Evolutionary conservation across 2,797 vertebrate genomes (phyloP), one percentile per base, ranked within the genome.

Genomic region (Hyperoplus lanceolatus): DNA sequence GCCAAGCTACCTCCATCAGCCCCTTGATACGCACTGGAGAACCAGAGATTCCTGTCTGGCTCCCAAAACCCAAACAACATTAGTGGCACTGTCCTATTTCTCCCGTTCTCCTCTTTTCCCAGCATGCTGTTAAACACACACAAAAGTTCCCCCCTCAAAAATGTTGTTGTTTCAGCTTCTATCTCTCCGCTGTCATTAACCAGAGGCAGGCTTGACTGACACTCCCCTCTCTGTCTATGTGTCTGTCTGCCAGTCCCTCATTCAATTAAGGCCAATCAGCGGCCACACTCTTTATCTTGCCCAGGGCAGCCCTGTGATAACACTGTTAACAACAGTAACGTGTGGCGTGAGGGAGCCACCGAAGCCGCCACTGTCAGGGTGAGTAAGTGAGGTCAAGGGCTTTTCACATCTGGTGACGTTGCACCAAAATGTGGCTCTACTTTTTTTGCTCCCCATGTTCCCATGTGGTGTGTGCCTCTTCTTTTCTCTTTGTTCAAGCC

Each of bases 61-160:
- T 87, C 82, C 91, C 55, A 73, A 95, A 95, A 92, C 85, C 95
- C 87, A 92, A 96, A 96, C 94, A 96, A 93, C 90, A 95, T 95
- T 94, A 95, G 87, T 77, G 83, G 79, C 86, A 84, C 89, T 79
- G 85, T 91, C 79, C 73, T 64, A 21, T 67, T 78, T 86, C 87
- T 91, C 73, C 78, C 42, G 36, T 77, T 70, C 77, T 75, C 88
- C 82, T 87, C 83, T 82, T 75, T 93, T 89, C 75, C 53, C 61
- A 83, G 86, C 61, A 62, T 21, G 72, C 82, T 77, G 67, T 85
- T 90, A 84, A 87, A 79, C 81, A 89, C 81, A 89, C 82, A 85
- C 36, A 73, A 29, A 29, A 29, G 77, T 79, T 79, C 70, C 69
- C 77, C 74, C 62, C 62, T 29, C 29, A 29, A 72, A 85, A 89